Percentiles rank a stretch among this genome's conserved stretches.
These are phyloP conservation scores for Timandra comae DNA, from an alignment of 2,888 invertebrate genomes.

Conservation along the genomic window DNA sequence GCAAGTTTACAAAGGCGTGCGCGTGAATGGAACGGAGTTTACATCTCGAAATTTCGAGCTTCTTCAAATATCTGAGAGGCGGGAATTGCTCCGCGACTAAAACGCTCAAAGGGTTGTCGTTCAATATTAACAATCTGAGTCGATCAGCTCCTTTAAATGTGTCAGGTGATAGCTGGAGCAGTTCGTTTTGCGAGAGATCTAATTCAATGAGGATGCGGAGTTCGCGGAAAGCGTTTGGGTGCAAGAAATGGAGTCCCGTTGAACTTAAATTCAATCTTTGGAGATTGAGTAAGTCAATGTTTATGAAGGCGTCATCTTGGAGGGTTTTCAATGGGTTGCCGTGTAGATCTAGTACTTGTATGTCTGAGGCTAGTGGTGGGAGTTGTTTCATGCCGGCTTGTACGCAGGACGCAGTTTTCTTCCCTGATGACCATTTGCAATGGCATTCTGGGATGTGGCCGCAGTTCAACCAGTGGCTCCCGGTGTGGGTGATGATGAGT, in stretches of 20 bases:
- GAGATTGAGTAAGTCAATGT: conserved; percentile 87
- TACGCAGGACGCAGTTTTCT: conserved; percentile 90
- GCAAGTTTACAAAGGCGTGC: conserved; percentile 84
- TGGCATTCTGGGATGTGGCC: conserved; percentile 83
- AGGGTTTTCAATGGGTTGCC: conserved; percentile 85
- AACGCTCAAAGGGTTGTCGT: conserved; percentile 86
- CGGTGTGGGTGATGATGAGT: conserved; percentile 44
- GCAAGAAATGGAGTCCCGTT: conserved; percentile 83
- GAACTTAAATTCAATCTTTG: conserved; percentile 88
- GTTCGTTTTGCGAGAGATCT: conserved; percentile 88
- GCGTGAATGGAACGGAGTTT: conserved; percentile 83
- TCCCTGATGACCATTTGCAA: conserved; percentile 95
- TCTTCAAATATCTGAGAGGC: conserved; percentile 84
- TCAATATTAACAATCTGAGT: conserved; percentile 84
- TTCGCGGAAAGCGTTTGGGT: conserved; percentile 88
- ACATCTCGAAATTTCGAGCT: conserved; percentile 87
- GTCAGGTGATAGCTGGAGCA: conserved; percentile 83
- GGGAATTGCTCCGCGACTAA: conserved; percentile 88
- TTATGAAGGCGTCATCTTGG: conserved; percentile 85
- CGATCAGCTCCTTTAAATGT: conserved; percentile 91
- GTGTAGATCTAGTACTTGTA: conserved; percentile 86
- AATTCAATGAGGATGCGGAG: conserved; percentile 90
- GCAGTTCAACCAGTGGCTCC: conserved; percentile 89
- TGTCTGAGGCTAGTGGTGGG: conserved; percentile 74
- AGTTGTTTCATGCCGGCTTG: conserved; percentile 84